phyloP scores from a whole-genome alignment of 2,888 invertebrate genomes.

The Apamea monoglypha region DNA sequence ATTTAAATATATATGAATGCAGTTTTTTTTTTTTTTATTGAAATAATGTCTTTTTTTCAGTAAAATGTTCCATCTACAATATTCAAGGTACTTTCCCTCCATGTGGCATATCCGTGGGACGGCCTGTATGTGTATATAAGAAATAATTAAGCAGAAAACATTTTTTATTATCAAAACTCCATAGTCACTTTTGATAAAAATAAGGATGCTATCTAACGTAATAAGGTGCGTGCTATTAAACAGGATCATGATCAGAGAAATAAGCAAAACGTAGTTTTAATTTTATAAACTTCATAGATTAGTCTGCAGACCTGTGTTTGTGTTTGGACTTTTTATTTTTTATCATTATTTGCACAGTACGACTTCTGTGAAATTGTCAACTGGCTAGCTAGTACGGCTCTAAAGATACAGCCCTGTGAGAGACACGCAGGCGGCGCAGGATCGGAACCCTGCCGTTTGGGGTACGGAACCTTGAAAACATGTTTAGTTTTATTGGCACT shows the following conservation, averaged over 20 bases:
- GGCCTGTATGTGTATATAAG: too few species aligned
- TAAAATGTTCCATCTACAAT: too few species aligned
- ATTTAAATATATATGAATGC: too few species aligned
- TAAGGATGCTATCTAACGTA: neutral
- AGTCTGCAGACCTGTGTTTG: too few species aligned
- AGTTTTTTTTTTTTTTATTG: too few species aligned
- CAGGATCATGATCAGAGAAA: too few species aligned
- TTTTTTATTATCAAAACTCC: neutral
- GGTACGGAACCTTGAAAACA: slow-evolving; percentile 18
- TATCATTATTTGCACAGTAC: neutral
- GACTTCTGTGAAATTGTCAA: neutral
- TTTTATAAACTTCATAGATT: neutral
- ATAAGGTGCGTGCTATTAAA: too few species aligned
- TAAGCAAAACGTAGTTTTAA: neutral
- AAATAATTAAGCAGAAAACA: neutral
- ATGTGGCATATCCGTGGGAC: too few species aligned
- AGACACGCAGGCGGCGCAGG: neutral
- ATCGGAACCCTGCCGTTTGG: neutral
- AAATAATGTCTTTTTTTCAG: too few species aligned
- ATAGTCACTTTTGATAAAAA: neutral
- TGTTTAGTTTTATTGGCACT: slow-evolving; percentile 55
- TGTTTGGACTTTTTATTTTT: too few species aligned
- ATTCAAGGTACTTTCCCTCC: too few species aligned
- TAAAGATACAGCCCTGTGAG: neutral
- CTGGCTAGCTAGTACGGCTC: neutral